Base-by-base conservation (phyloP, 2,888 invertebrate species). In the Callinectes sapidus region DNA sequence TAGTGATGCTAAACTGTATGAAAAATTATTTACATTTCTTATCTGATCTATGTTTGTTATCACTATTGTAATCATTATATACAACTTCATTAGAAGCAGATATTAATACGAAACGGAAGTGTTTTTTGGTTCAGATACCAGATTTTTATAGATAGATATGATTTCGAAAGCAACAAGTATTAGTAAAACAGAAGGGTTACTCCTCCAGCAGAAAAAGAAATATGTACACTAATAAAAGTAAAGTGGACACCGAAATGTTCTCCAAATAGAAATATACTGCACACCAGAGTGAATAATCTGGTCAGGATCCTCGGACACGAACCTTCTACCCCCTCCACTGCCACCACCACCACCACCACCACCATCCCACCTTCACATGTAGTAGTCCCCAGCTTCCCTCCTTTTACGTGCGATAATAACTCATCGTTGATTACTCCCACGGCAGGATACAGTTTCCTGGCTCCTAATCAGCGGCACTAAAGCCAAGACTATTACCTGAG, bases 401-500 rank as follows among this genome's bases (percentile, higher is more conserved):
- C 81, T 35, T 81, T 32, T 81, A 81, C 35, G 81, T 35, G 14
- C 0, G 14, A 32, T 81, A 81, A 35, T 81, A 81, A 81, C 81
- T 81, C 32, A 81, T 32, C 81, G 81, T 35, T 81, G 32, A 81
- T 81, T 81, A 81, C 81, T 35, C 35, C 14, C 35, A 5, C 81
- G 35, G 81, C 35, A 35, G 35, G 81, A 81, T 81, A 81, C 35
- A 81, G 81, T 81, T 32, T 81, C 81, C 81, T 10, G 35, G 81
- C 81, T 32, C 81, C 35, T 81, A 81, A 81, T 81, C 81, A 81
- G 81, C 8, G 35, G 81, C 81, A 81, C 32, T 81, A 81, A 81
- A 32, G 81, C 32, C 32, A 81, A 81, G 32, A 71, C 71, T 71
- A 71, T 71, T 71, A 71, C 71, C 71, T 28, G n/a, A 35, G 81